Conservation (phyloP, 2,113 vertebrate genomes). For the Castor canadensis region DNA sequence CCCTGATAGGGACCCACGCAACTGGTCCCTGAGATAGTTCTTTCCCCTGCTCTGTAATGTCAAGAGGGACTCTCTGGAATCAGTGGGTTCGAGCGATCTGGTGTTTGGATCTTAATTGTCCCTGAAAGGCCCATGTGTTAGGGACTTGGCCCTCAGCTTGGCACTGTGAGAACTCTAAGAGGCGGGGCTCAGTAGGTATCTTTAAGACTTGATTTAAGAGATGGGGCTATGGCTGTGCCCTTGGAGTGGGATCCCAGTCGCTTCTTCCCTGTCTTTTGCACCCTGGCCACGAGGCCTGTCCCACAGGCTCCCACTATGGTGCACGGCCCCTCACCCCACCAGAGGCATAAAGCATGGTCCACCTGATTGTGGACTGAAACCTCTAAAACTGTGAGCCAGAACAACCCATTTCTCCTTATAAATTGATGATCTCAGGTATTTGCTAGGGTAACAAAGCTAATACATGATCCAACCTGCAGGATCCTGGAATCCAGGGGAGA, state of each 20-base stretch:
- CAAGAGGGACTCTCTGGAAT: not conserved
- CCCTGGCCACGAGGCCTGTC: no score
- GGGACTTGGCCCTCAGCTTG: not conserved
- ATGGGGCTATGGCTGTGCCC: not conserved
- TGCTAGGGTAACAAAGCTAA: not conserved
- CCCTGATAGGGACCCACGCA: fast-evolving
- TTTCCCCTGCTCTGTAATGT: not conserved
- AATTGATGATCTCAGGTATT: not conserved
- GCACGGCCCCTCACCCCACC: not conserved
- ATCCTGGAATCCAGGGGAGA: not conserved
- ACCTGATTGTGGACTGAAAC: not conserved
- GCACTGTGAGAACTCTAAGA: not conserved
- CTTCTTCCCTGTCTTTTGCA: not conserved
- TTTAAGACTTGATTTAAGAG: no score
- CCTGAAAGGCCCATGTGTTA: not conserved
- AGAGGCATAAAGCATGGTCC: not conserved
- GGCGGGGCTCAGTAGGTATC: not conserved
- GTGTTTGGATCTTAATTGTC: not conserved
- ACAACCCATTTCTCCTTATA: no score
- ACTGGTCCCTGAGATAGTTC: not conserved
- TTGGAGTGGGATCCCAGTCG: no score
- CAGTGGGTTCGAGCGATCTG: fast-evolving
- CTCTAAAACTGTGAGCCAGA: not conserved
- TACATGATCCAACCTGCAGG: not conserved
- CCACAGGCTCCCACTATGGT: no score